These are phyloP conservation scores for Diadumene lineata DNA, from an alignment of 92 coral and sea anemone species.

Conservation along the genomic window DNA sequence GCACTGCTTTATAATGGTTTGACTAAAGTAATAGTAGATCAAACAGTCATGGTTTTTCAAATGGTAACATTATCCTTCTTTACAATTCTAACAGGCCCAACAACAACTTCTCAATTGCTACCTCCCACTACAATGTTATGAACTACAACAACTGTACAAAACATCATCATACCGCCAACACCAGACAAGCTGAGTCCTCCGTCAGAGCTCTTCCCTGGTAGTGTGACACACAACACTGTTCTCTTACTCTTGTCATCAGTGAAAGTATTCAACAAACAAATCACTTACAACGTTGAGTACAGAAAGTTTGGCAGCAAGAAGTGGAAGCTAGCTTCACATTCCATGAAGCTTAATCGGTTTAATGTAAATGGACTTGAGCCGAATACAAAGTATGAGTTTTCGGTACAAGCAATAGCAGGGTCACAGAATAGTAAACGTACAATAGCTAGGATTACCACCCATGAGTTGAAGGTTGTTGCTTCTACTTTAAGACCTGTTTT, in stretches of 20 bases:
- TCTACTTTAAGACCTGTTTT: neutral
- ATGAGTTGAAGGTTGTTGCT: slow-evolving; percentile 23
- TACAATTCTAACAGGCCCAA: neutral
- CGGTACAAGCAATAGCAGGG: slow-evolving; percentile 55
- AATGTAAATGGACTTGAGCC: slow-evolving; percentile 53
- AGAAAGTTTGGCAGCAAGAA: slow-evolving; percentile 33
- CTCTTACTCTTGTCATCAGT: slow-evolving; percentile 70
- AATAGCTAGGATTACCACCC: slow-evolving; percentile 20
- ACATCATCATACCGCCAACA: neutral
- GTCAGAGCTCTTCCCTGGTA: slow-evolving; percentile 48
- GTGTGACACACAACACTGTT: slow-evolving; percentile 45
- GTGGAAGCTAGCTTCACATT: slow-evolving; percentile 27
- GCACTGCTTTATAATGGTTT: no score
- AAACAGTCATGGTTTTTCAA: no score
- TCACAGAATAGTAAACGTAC: slow-evolving; percentile 36
- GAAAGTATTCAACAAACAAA: slow-evolving; percentile 29
- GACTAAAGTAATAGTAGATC: no score
- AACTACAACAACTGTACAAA: neutral
- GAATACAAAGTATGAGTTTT: slow-evolving; percentile 65
- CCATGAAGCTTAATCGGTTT: slow-evolving; percentile 9
- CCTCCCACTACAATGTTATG: neutral
- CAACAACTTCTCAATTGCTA: neutral
- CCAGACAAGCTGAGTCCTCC: slow-evolving; percentile 51
- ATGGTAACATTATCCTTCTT: no score
- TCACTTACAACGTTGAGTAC: slow-evolving; percentile 67